Base-by-base conservation (phyloP, 2,888 invertebrate species). In the Orthonevra nobilis region DNA sequence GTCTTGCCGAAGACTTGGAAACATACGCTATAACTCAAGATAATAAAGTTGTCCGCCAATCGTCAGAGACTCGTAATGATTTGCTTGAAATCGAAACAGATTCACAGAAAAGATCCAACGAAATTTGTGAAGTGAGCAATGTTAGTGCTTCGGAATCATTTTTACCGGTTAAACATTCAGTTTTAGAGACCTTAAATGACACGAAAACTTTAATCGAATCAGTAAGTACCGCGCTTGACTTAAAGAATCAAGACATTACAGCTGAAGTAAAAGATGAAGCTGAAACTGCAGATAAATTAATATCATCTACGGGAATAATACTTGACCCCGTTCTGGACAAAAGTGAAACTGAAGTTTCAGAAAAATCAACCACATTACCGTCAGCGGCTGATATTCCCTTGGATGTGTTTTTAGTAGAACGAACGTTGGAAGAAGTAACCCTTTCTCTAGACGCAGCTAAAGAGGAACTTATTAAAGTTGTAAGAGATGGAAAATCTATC, bases 401-500 rank as follows among this genome's bases (percentile, higher is more conserved):
- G 3, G 90, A 91, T 87, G 89, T 91, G 83, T 90, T 90, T 85
- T 89, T 92, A 85, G 91, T 92, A 68, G 92, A 93, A 86, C 92
- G 93, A 89, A 92, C 94, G 82, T 91, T 94, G 50, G 92, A 92
- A 83, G 93, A 94, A 89, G 92, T 93, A 38, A 92, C 93, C 84
- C 92, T 93, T 84, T 93, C 93, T 14, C 87, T 93, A 70, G 93
- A 93, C 88, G 92, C 92, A 40, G 93, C 93, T 0, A 93, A 92
- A 86, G 92, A 91, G 82, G 93, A 93, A 87, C 90, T 93, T 3
- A 92, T 93, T 61, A 92, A 92, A 84, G 83, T 85, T 1, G 90
- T 91, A 79, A 91, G 91, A 85, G 90, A 89, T 83, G 91, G 93
- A 5, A 93, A 91, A 81, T 91, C 91, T 50, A 92, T 92, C 82